Evolutionary conservation across 2,888 invertebrate species (phyloP).

Genomic region (Drosophila flavopinicola): DNA sequence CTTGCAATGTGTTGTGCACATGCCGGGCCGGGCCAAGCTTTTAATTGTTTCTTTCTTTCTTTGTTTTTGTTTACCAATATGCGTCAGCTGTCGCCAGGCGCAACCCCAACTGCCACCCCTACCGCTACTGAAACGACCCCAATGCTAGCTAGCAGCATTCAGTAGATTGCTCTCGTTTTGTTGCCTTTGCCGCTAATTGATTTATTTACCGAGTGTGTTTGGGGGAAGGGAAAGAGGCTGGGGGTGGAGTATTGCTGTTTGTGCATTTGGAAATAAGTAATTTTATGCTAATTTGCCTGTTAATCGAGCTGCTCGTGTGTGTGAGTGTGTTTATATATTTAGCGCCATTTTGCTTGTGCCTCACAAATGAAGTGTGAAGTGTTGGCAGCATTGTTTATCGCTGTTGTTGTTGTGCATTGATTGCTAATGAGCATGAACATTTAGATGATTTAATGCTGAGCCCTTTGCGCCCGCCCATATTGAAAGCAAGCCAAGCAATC

Average conservation of each 20-base stretch:
- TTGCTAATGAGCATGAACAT: slow-evolving; percentile 79
- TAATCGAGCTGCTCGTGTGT: slow-evolving; percentile 63
- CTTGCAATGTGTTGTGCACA: slow-evolving; percentile 67
- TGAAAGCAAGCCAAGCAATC: slow-evolving; percentile 54
- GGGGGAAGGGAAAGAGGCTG: neutral
- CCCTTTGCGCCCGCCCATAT: slow-evolving; percentile 27
- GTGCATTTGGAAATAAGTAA: slow-evolving; percentile 70
- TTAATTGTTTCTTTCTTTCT: slow-evolving; percentile 62
- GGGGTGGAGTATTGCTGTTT: slow-evolving; percentile 15
- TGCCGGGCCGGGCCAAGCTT: slow-evolving; percentile 63
- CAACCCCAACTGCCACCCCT: neutral
- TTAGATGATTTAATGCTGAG: slow-evolving; percentile 71
- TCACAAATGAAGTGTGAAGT: slow-evolving; percentile 75
- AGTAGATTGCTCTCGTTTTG: slow-evolving; percentile 38
- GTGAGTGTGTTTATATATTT: slow-evolving; percentile 10
- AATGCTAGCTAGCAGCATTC: slow-evolving; percentile 17
- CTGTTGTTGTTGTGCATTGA: slow-evolving; percentile 69
- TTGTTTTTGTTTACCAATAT: slow-evolving; percentile 62
- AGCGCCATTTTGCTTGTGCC: slow-evolving; percentile 5
- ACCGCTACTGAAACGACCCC: slow-evolving; percentile 15
- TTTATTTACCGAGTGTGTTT: slow-evolving; percentile 62
- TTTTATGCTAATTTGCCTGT: slow-evolving; percentile 78
- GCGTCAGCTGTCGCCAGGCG: slow-evolving; percentile 67
- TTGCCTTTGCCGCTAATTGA: slow-evolving; percentile 63
- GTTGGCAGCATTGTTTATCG: slow-evolving; percentile 55